Evolutionary conservation across 2,797 vertebrate species (phyloP).

Genomic region (Pristis pectinata): DNA sequence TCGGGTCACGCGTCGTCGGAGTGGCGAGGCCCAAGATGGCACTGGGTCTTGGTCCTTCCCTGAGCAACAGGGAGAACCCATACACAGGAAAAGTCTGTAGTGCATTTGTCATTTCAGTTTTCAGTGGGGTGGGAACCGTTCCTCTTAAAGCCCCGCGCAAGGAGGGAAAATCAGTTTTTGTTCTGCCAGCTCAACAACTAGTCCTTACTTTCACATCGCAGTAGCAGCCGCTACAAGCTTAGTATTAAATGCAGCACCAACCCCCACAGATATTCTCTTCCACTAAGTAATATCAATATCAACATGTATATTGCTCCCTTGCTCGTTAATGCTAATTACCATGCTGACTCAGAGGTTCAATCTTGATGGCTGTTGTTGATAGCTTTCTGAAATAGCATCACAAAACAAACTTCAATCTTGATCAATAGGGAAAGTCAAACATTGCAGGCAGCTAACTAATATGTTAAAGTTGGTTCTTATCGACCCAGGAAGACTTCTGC

Average conservation of each 20-base stretch:
- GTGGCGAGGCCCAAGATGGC: too few species aligned
- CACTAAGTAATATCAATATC: background rate
- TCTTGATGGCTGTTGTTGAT: background rate
- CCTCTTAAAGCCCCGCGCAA: too few species aligned
- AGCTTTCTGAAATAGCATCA: conserved; percentile 20
- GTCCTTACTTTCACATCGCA: too few species aligned
- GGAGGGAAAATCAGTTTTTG: too few species aligned
- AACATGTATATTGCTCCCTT: background rate
- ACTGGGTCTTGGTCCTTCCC: too few species aligned
- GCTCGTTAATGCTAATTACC: conserved; percentile 8
- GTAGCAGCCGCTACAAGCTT: too few species aligned
- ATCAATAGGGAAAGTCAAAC: background rate
- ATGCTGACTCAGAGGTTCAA: background rate
- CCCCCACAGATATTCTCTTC: background rate
- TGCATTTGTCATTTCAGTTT: too few species aligned
- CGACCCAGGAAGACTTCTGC: background rate
- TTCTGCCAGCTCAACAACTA: too few species aligned
- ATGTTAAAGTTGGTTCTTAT: background rate
- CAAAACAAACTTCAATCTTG: conserved; percentile 4
- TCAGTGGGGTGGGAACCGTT: too few species aligned
- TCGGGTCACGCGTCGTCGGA: too few species aligned
- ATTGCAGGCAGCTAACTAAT: background rate
- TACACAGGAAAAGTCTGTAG: too few species aligned
- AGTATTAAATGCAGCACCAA: background rate
- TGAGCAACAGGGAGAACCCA: too few species aligned